phyloP scores from a whole-genome alignment of 1,140 invertebrate genomes.

The Conus betulinus region DNA sequence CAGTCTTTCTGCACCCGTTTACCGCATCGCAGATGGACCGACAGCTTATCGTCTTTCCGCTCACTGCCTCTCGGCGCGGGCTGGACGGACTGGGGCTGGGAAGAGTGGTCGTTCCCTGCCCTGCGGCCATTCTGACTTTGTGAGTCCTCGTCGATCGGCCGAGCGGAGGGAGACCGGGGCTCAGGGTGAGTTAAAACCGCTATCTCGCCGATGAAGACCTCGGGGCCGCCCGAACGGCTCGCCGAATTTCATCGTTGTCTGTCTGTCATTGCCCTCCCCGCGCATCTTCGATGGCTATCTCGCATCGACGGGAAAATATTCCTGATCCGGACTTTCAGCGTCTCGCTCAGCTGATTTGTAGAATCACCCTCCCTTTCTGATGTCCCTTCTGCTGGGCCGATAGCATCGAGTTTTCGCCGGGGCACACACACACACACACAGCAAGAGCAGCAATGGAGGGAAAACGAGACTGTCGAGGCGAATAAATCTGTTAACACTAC shows the following conservation, averaged over 20 bases:
- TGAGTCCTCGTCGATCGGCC: neutral
- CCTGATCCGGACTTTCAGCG: neutral
- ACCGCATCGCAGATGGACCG: constrained; percentile 20
- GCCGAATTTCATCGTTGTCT: neutral
- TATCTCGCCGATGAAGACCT: constrained; percentile 1
- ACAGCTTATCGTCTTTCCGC: constrained; percentile 25
- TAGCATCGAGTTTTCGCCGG: constrained; percentile 9
- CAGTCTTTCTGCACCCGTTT: neutral
- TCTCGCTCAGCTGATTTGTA: neutral
- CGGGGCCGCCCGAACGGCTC: neutral
- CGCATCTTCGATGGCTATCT: constrained; percentile 11
- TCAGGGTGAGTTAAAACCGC: neutral
- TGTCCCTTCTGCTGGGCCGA: neutral
- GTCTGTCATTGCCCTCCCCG: neutral
- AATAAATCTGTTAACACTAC: constrained; percentile 37
- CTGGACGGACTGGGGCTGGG: neutral
- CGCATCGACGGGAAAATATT: constrained; percentile 3
- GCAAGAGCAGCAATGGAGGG: neutral
- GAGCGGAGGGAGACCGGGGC: neutral
- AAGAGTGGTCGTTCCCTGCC: constrained; percentile 1
- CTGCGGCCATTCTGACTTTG: constrained; percentile 4
- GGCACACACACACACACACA: neutral
- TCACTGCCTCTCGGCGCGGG: neutral
- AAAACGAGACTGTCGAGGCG: constrained; percentile 22
- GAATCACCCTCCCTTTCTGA: constrained; percentile 6